phyloP scores from a whole-genome alignment of 2,113 vertebrate species.

The Pyxicephalus adspersus region DNA sequence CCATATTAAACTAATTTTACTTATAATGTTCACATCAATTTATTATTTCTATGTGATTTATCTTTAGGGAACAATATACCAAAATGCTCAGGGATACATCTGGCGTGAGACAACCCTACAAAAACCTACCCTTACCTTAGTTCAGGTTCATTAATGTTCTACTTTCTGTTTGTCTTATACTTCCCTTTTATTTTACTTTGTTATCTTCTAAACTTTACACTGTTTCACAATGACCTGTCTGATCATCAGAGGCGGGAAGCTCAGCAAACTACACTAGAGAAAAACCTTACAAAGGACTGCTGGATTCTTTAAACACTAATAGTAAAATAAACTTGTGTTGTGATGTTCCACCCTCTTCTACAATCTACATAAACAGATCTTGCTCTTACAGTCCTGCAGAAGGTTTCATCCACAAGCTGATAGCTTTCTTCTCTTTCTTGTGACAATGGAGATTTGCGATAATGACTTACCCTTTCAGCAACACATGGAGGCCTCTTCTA shows the following conservation, averaged over 20 bases:
- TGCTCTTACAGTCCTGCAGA: no score
- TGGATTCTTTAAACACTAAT: neutral
- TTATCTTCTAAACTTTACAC: constrained; percentile 9
- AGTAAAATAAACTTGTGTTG: neutral
- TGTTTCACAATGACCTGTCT: constrained; percentile 2
- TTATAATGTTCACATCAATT: no score
- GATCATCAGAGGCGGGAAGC: neutral
- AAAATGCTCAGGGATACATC: neutral
- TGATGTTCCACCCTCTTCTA: neutral
- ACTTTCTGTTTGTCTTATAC: constrained; percentile 16
- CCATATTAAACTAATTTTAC: no score
- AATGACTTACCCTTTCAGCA: neutral
- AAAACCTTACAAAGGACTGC: neutral
- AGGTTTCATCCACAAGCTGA: neutral
- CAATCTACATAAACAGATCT: neutral
- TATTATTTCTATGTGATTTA: no score
- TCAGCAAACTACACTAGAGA: neutral
- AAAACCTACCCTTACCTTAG: neutral
- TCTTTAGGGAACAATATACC: no score
- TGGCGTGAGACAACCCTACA: neutral
- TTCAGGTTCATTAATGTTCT: constrained; percentile 4
- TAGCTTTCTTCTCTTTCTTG: neutral
- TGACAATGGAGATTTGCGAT: neutral
- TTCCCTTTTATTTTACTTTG: neutral
- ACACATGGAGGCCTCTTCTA: neutral